A percentile compares a stretch with the other conserved stretches of the same genome.
phyloP scores from a whole-genome alignment of 2,113 vertebrate species.

The Ariopsis seemanni region DNA sequence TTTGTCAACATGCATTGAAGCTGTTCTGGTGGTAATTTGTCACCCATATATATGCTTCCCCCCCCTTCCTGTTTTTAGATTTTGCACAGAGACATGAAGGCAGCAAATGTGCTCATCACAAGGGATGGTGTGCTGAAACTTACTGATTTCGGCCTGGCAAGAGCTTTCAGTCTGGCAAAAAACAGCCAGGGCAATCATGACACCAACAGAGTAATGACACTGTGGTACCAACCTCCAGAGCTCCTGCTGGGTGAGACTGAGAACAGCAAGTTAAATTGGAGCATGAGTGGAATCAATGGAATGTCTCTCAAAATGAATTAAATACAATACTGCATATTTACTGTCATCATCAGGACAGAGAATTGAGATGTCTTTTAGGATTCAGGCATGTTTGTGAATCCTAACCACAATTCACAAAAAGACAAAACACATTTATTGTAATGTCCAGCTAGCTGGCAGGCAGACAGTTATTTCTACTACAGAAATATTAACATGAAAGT shows the following conservation, averaged over 20 bases:
- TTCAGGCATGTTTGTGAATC: neutral
- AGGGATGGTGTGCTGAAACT: conserved; percentile 94
- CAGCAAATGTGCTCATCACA: conserved; percentile 94
- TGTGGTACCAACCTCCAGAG: conserved; percentile 97
- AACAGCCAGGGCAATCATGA: conserved; percentile 98
- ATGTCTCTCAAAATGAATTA: neutral
- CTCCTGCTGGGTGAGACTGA: conserved; percentile 83
- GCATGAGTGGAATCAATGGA: neutral
- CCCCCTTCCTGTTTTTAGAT: conserved; percentile 73
- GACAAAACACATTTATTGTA: too few relatives aligned
- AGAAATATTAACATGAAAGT: too few relatives aligned
- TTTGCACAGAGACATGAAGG: conserved; percentile 97
- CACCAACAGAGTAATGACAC: conserved; percentile 94
- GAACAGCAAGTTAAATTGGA: neutral
- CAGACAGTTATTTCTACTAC: too few relatives aligned
- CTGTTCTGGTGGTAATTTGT: conserved; percentile 1
- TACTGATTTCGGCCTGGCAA: conserved; percentile 94
- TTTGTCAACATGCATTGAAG: too few relatives aligned
- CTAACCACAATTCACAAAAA: neutral
- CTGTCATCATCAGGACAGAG: neutral
- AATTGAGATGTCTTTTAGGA: neutral
- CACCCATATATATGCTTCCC: too few relatives aligned
- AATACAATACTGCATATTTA: neutral
- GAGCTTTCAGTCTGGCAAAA: conserved; percentile 96
- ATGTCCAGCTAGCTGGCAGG: too few relatives aligned